Evolutionary conservation across 2,113 vertebrate genomes (phyloP).

Genomic region (Anhinga rufa): DNA sequence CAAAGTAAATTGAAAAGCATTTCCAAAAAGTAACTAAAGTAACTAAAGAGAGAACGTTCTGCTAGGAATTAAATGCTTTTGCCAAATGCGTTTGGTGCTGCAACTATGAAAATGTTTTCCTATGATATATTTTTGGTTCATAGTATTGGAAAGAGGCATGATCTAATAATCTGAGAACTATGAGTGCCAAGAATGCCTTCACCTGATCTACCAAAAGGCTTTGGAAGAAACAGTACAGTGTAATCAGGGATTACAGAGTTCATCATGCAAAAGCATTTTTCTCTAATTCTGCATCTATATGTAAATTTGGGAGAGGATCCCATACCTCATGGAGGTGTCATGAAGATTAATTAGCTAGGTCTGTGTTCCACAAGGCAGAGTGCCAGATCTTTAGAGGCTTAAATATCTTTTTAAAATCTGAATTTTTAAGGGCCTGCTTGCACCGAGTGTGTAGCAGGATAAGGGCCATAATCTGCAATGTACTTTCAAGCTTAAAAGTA

Average conservation of each 20-base stretch:
- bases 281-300: conserved; percentile 2
- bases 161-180: not conserved
- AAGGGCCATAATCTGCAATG: not conserved
- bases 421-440: not conserved
- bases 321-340: not conserved
- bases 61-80: not conserved
- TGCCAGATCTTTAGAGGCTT: not conserved
- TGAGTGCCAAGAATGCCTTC: not conserved
- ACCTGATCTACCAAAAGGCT: not conserved
- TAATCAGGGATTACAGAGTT: not conserved
- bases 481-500: not conserved
- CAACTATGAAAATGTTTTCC: not conserved
- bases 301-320: not conserved
- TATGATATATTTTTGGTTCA: not conserved
- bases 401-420: not conserved
- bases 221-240: not conserved
- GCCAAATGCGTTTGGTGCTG: not conserved
- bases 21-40: not conserved
- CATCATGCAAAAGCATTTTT: not conserved
- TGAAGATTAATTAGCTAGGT: conserved; percentile 15
- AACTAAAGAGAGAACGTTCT: not conserved
- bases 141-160: not conserved
- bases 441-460: not conserved
- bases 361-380: not conserved
- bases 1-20: not conserved